A percentile compares a stretch with the other conserved stretches of the same genome.
These are phyloP conservation scores for Rhynchophorus ferrugineus DNA, from an alignment of 1,140 invertebrate species.

Conservation along the genomic window DNA sequence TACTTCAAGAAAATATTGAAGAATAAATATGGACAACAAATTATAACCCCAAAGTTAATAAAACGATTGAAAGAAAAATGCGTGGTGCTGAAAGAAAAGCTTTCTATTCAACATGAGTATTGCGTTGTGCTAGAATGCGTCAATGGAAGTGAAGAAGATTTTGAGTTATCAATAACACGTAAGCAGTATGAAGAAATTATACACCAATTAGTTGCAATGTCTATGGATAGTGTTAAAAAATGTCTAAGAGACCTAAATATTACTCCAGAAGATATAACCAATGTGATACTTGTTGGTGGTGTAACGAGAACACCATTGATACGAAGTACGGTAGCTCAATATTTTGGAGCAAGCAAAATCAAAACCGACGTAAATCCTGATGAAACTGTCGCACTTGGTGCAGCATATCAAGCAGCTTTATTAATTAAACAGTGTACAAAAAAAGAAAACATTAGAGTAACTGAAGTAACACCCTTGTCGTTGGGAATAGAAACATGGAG, in stretches of 20 bases:
- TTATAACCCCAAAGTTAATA: neutral
- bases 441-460: conserved; percentile 7
- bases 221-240: conserved; percentile 8
- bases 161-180: conserved; percentile 67
- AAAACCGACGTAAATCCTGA: conserved; percentile 36
- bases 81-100: neutral
- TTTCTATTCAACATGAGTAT: neutral
- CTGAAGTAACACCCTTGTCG: conserved; percentile 18
- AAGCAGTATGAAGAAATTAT: conserved; percentile 68
- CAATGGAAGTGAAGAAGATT: conserved; percentile 68
- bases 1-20: conserved; percentile 23
- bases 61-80: neutral
- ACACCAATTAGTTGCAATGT: conserved; percentile 55
- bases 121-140: conserved; percentile 28
- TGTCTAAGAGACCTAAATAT: conserved; percentile 13
- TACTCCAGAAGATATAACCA: conserved; percentile 41
- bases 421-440: conserved; percentile 1
- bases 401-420: conserved; percentile 18
- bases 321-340: conserved; percentile 37
- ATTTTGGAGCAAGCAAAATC: conserved; percentile 41
- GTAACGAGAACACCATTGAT: conserved; percentile 57
- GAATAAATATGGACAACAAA: neutral
- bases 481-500: conserved; percentile 8
- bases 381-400: conserved; percentile 30
- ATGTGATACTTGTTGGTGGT: conserved; percentile 58